Evolutionary conservation across 2,888 invertebrate genomes (phyloP).

Genomic region (Ornithoptera alexandrae): DNA sequence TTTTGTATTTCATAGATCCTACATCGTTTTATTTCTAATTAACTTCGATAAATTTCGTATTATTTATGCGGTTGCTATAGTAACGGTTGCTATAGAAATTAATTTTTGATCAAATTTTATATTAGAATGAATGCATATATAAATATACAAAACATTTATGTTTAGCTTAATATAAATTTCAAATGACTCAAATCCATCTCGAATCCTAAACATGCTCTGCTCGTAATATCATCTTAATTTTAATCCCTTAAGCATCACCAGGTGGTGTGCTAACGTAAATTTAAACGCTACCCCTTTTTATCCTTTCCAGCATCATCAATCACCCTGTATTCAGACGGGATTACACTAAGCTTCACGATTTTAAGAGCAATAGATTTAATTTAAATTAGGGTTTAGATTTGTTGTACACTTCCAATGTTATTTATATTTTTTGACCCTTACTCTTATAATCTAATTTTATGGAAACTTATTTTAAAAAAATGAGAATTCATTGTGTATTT

Average conservation of each 20-base stretch:
- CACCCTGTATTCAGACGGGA: slow-evolving; percentile 21
- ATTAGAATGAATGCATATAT: too few species aligned
- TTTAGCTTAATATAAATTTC: background rate
- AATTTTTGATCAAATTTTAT: too few species aligned
- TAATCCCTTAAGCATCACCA: slow-evolving; percentile 7
- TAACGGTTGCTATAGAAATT: too few species aligned
- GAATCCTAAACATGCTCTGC: background rate
- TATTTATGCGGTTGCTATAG: too few species aligned
- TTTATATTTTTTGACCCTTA: background rate
- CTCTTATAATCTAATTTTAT: too few species aligned
- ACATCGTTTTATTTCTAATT: too few species aligned
- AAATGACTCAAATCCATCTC: background rate
- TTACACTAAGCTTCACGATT: slow-evolving; percentile 21
- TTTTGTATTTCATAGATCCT: too few species aligned
- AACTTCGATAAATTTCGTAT: too few species aligned
- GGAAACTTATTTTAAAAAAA: too few species aligned
- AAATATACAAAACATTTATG: too few species aligned
- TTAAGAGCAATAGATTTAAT: slow-evolving; percentile 23
- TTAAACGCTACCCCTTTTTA: slow-evolving; percentile 23
- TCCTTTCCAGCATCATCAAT: slow-evolving; percentile 24
- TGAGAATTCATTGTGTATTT: too few species aligned
- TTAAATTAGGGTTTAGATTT: slow-evolving; percentile 4
- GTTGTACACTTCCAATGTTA: background rate
- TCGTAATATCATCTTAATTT: slow-evolving; percentile 1
- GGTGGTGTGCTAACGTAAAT: slow-evolving; percentile 19